Base-by-base conservation (phyloP, 1,140 invertebrate species). In the Amphibalanus amphitrite region DNA sequence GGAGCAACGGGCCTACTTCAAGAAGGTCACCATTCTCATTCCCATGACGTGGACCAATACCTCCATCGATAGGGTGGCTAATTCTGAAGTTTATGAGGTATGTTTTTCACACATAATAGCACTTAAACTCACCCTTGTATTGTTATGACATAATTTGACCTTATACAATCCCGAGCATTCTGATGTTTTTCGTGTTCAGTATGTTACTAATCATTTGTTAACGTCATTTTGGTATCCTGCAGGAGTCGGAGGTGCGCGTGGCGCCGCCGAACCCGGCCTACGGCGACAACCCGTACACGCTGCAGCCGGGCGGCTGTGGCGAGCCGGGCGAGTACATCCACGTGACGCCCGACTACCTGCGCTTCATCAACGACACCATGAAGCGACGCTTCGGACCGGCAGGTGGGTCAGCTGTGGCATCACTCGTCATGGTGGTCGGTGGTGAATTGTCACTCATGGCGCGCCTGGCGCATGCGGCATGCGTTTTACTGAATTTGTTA, bases 21-120 rank as follows among this genome's bases (percentile, higher is more conserved):
- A 77, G 67, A 74, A 78, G 68, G 76, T 81, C 20, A 80, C 75
- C 26, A 80, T 81, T 25, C 73, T 80, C 0, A 73, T 81, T 0
- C 80, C 80, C 1, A 71, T 72, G 6, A 75, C 76, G 1, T 81
- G 80, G 80, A 72, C 74, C 20, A 64, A 38, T 38, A 8, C 17
- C 38, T 8, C 38, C 38, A 38, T 38, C 38, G 38, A 38, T 17
- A 6, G 38, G 38, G 38, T 8, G 38, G 6, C 38, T 6, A 8
- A 8, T 17, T 6, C 38, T 6, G 38, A 38, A 38, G 38, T 38
- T 6, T 38, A 38, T 38, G 38, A 38, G 38, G 38, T 38, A 17
- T 6, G 6, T 38, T 38, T 38, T 38, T 6, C 6, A 28, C 20
- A 65, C 71, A 3, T 29, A 6, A 20, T 8, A 25, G 3, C 3